Base-by-base conservation (phyloP, 2,888 invertebrate genomes). In the Marasmarcha lunaedactyla region DNA sequence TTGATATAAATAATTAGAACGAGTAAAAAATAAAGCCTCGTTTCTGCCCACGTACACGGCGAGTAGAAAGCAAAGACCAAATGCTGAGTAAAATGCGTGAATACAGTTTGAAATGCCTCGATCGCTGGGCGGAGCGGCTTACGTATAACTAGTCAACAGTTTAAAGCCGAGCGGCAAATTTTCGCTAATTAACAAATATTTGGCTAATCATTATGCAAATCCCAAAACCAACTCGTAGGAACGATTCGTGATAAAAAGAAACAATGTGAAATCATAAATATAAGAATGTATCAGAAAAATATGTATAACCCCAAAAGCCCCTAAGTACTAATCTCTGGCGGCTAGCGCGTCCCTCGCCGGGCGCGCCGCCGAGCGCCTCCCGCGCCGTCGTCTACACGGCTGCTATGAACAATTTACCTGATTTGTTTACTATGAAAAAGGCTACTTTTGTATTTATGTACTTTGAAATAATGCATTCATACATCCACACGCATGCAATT, bases 121-220 rank as follows among this genome's bases (percentile, higher is more conserved):
- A 41, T 43, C 46, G 3, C 20, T 7, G 20, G 20, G n/a, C n/a
- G n/a, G n/a, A n/a, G n/a, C 20, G 3, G 20, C 7, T 20, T 7
- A 11, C 48, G 63, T 70, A 72, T 66, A 72, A 73, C 72, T 72
- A 72, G n/a, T 70, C 57, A 72, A 73, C 73, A 72, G 70, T 30
- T 30, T 30, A 11, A 11, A n/a, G 30, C n/a, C 30, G 4, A 30
- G 3, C 3, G n/a, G 30, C n/a, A 9, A 11, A n/a, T n/a, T 3
- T 3, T n/a, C 4, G 4, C 30, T 49, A 54, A 52, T 37, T 59
- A 59, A 52, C 52, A 57, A 60, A 52, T 50, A 57, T 56, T 66
- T 59, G 57, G 63, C 59, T 60, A 60, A 56, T 51, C 48, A 61
- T 63, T 59, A 61, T 62, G 61, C 63, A 56, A 52, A 48, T 46